Evolutionary conservation across 2,888 invertebrate genomes (phyloP), one percentile per base, ranked within the genome.

Genomic region (Leucozona laternaria): DNA sequence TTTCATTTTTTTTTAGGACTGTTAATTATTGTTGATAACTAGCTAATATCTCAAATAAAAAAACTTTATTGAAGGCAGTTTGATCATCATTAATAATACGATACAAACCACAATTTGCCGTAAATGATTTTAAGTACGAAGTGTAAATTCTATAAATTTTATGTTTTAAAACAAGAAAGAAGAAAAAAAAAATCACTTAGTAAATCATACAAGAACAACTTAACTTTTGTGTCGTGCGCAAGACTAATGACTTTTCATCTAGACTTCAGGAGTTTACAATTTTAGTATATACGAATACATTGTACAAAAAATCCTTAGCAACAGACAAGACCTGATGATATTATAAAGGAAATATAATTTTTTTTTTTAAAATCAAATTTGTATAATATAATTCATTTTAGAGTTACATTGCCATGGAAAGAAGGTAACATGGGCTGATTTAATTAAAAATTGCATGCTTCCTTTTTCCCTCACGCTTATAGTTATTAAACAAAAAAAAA

Each of bases 291-390:
- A n/a, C n/a, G n/a, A n/a, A n/a, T n/a, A 53, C 17, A 22, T 34
- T 60, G 22, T 22, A 22, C 5, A 20, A 34, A 45, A 60, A 37
- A 60, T 60, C 60, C 60, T 60, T 60, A 60, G 60, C 60, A 60
- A 60, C 60, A 40, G 60, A 60, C 31, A n/a, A 34, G 8, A 34
- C 22, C 15, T 22, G 22, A 37, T 40, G 22, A 37, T 22, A 58
- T 20, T 22, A 58, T 20, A 15, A n/a, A 60, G 40, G 37, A 22
- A 40, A 15, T 34, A 57, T 60, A n/a, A 40, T 22, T 15, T 22
- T 15, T 53, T 4, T n/a, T 22, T 53, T 4, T n/a, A 15, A 22
- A 40, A 22, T 1, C 20, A 5, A 20, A 4, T 58, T 34, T 57
- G 0, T 10, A n/a, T n/a, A 15, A 17, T 58, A 17, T 17, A 57